A percentile compares a stretch with the other conserved stretches of the same genome.
These are phyloP conservation scores for Sarcoramphus papa DNA, from an alignment of 2,797 vertebrate genomes.

Conservation along the genomic window DNA sequence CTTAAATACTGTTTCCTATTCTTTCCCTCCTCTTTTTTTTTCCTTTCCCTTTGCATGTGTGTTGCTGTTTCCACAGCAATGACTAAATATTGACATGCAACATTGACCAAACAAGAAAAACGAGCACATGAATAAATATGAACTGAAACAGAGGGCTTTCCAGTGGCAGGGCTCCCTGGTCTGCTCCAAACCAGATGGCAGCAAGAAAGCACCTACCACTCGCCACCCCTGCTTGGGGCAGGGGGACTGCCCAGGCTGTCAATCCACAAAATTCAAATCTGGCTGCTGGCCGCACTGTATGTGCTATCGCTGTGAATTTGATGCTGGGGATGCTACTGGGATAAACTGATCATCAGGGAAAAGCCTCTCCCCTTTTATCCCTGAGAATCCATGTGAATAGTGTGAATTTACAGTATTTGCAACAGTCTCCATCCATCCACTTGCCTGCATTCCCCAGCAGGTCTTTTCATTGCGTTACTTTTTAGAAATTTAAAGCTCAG, in stretches of 20 bases:
- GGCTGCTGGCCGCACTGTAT: background rate
- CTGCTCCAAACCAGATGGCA: background rate
- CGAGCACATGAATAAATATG: background rate
- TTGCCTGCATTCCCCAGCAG: conserved; percentile 7
- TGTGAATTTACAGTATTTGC: background rate
- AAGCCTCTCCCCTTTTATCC: background rate
- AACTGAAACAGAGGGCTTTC: background rate
- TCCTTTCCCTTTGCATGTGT: background rate
- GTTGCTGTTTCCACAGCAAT: conserved; percentile 32
- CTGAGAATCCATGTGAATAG: background rate
- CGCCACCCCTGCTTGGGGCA: background rate
- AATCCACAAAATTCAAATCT: background rate
- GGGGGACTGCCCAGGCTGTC: background rate
- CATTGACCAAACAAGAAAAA: conserved; percentile 44
- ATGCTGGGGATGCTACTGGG: background rate
- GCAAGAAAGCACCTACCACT: background rate
- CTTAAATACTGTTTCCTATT: background rate
- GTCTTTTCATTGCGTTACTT: background rate
- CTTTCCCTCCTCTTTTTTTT: background rate
- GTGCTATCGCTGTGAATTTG: background rate
- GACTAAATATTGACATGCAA: conserved; percentile 46
- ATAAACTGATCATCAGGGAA: background rate
- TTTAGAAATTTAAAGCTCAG: conserved; percentile 38
- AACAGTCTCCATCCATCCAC: background rate
- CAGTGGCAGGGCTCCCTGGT: background rate